Percentiles rank a stretch among this genome's conserved stretches.
These are phyloP conservation scores for Wiebesia pumilae DNA, from an alignment of 1,140 invertebrate species.

Conservation along the genomic window DNA sequence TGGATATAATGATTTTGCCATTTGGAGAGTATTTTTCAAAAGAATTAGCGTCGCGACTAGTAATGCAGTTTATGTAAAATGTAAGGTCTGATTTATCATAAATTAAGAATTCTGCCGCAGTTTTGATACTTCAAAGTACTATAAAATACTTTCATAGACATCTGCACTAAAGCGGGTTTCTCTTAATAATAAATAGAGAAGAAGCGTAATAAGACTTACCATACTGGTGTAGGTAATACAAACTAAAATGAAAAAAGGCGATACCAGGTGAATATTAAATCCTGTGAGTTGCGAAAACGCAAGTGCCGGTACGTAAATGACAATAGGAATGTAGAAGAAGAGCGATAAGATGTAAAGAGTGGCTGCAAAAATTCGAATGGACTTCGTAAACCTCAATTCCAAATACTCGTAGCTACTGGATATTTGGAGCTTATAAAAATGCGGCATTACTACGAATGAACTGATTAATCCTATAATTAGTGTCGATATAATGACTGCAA, in stretches of 20 bases:
- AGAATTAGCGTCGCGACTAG: too few species aligned
- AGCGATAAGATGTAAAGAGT: conserved; percentile 79
- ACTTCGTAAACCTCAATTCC: conserved; percentile 79
- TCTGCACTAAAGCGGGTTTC: too few species aligned
- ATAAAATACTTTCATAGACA: too few species aligned
- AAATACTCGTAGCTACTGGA: conserved; percentile 88
- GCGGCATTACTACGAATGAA: conserved; percentile 80
- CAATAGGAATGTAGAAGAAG: conserved; percentile 76
- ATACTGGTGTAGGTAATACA: conserved; percentile 88
- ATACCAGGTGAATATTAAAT: conserved; percentile 78
- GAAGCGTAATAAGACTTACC: conserved; percentile 71
- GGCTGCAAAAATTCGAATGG: conserved; percentile 79
- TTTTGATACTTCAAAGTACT: too few species aligned
- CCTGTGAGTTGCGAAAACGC: conserved; percentile 81
- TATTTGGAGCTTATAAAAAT: conserved; percentile 85
- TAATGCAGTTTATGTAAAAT: too few species aligned
- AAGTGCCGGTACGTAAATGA: conserved; percentile 79
- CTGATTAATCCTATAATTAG: conserved; percentile 80
- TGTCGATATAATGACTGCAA: conserved; percentile 78
- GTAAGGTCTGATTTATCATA: too few species aligned
- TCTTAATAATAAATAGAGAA: too few species aligned
- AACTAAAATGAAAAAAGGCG: conserved; percentile 82
- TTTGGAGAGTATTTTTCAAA: too few species aligned
- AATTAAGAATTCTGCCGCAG: too few species aligned
- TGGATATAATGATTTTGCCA: too few species aligned